Evolutionary conservation across 2,113 vertebrate genomes (phyloP).

Genomic region (Cynopterus brachyotis): DNA sequence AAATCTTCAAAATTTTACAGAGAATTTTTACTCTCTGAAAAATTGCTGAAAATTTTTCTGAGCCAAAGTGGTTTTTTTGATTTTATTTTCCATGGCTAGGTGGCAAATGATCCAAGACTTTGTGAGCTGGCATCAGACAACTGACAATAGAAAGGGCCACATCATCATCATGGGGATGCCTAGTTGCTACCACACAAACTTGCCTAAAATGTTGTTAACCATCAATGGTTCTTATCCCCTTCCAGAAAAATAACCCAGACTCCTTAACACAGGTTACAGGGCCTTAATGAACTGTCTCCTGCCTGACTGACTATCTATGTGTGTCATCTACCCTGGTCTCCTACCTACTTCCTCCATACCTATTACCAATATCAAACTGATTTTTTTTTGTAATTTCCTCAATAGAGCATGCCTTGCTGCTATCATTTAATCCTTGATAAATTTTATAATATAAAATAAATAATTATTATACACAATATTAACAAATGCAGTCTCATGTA

Average conservation of each 20-base stretch:
- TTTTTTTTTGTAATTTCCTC: neutral
- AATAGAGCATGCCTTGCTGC: neutral
- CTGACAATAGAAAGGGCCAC: neutral
- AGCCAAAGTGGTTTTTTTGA: conserved; percentile 11
- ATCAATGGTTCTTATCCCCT: neutral
- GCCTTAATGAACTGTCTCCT: neutral
- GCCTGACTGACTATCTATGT: too few species aligned
- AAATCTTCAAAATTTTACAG: conserved; percentile 73
- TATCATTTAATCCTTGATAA: neutral
- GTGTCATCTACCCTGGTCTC: neutral
- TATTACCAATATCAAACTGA: neutral
- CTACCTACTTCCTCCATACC: neutral
- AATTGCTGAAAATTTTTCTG: conserved; percentile 64
- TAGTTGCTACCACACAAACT: neutral
- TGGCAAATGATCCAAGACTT: conserved; percentile 28
- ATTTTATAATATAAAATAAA: neutral
- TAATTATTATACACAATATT: neutral
- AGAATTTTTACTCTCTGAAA: conserved; percentile 64
- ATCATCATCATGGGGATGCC: neutral
- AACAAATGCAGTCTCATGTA: neutral
- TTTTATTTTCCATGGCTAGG: conserved; percentile 41
- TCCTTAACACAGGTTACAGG: neutral
- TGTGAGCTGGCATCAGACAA: neutral
- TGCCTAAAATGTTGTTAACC: neutral
- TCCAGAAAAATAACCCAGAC: neutral